Conservation (phyloP, 2,888 invertebrate species). For the Drosophila meridiana region DNA sequence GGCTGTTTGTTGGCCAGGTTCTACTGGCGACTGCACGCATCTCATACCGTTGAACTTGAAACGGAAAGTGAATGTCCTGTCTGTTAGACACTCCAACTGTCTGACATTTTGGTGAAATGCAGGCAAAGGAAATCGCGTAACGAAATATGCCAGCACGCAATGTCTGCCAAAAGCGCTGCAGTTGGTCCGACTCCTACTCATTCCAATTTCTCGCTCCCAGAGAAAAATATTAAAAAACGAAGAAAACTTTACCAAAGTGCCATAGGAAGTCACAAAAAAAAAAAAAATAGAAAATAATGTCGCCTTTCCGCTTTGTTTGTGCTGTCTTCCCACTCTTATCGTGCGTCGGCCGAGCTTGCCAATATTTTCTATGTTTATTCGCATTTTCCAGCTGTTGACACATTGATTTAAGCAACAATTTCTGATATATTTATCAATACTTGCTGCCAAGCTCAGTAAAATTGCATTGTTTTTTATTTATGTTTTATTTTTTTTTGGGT, state of each 20-base stretch:
- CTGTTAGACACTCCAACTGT: constrained; percentile 73
- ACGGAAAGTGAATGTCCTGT: constrained; percentile 80
- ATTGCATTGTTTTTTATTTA: constrained; percentile 56
- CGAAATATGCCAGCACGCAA: constrained; percentile 69
- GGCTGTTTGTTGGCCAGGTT: constrained; percentile 6
- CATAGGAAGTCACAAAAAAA: constrained; percentile 46
- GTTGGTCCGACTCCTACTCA: constrained; percentile 27
- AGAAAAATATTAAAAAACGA: constrained; percentile 2
- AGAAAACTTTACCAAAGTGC: constrained; percentile 33
- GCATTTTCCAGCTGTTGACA: constrained; percentile 56
- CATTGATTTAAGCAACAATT: constrained; percentile 70
- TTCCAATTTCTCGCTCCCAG: constrained; percentile 1
- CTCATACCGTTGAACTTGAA: constrained; percentile 73
- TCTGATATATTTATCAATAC: constrained; percentile 70
- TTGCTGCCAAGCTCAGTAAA: constrained; percentile 56
- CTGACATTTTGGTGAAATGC: constrained; percentile 63
- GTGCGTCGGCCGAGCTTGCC: constrained; percentile 56
- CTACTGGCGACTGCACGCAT: constrained; percentile 26
- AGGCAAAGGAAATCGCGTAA: constrained; percentile 53
- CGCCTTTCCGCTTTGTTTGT: constrained; percentile 58
- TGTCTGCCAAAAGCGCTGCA: constrained; percentile 70
- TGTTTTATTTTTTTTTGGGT: not conserved
- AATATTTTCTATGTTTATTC: constrained; percentile 63
- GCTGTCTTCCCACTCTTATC: constrained; percentile 51
- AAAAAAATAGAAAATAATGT: constrained; percentile 33